Percentiles rank a stretch among this genome's conserved stretches.
These are phyloP conservation scores for Ctenoplectra terminalis DNA, from an alignment of 1,140 invertebrate genomes.

Conservation along the genomic window DNA sequence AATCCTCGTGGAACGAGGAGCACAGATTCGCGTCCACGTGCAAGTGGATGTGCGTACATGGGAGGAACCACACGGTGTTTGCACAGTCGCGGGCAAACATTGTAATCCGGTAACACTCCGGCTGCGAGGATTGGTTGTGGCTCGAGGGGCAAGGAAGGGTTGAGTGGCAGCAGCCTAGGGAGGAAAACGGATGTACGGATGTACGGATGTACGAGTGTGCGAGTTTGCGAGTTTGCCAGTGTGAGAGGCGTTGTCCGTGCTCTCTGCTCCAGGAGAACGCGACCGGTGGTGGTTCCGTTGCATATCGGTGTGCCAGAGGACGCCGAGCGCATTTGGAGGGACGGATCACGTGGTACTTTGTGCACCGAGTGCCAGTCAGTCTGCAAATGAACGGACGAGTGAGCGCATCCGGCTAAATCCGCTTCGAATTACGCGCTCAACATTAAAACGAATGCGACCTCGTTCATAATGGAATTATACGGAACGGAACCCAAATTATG, in stretches of 20 bases:
- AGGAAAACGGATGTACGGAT: slow-evolving; percentile 24
- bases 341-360: slow-evolving; percentile 49
- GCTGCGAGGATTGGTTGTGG: slow-evolving; percentile 64
- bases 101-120: slow-evolving; percentile 73
- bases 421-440: slow-evolving; percentile 50
- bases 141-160: slow-evolving; percentile 18
- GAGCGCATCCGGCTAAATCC: slow-evolving; percentile 48
- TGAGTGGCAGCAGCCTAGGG: slow-evolving; percentile 13
- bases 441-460: slow-evolving; percentile 47
- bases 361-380: slow-evolving; percentile 54
- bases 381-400: slow-evolving; percentile 53
- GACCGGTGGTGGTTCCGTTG: neutral
- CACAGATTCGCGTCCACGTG: slow-evolving; percentile 24
- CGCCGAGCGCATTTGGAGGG: neutral
- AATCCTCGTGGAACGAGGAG: slow-evolving; percentile 6
- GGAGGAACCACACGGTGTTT: slow-evolving; percentile 66
- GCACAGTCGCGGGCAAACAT: slow-evolving; percentile 71
- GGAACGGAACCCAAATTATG: neutral
- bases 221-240: too few relatives aligned
- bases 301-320: neutral
- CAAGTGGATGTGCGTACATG: slow-evolving; percentile 48
- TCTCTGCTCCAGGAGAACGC: neutral
- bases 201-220: slow-evolving; percentile 1
- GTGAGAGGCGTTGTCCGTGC: slow-evolving; percentile 31
- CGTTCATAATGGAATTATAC: slow-evolving; percentile 45